A percentile compares a stretch with the other conserved stretches of the same genome.
phyloP scores from a whole-genome alignment of 2,888 invertebrate species.

The Idaea straminata region DNA sequence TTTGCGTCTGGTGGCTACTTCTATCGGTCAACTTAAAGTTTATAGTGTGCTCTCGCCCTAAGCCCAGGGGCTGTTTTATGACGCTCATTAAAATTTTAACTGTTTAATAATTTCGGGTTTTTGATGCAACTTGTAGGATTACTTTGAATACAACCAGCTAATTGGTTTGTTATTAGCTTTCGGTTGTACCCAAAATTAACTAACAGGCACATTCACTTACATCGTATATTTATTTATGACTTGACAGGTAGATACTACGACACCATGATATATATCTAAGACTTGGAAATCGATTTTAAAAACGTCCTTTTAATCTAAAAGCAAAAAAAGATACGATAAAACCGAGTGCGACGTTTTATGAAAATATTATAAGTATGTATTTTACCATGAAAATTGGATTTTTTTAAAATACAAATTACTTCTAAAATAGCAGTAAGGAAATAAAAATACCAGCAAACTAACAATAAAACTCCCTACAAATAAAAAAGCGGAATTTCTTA shows the following conservation, averaged over 20 bases:
- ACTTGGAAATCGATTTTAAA: too few species aligned
- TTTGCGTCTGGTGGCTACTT: too few species aligned
- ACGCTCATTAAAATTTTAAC: slow-evolving; percentile 42
- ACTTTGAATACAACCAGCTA: slow-evolving; percentile 9
- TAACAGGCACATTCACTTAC: too few species aligned
- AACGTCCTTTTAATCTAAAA: too few species aligned
- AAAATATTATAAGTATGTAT: too few species aligned
- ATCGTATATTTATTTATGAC: too few species aligned
- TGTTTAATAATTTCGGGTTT: slow-evolving; percentile 28
- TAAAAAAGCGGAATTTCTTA: background rate
- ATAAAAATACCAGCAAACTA: background rate
- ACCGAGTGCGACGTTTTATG: too few species aligned
- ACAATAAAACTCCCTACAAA: background rate
- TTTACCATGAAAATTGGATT: too few species aligned
- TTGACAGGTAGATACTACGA: too few species aligned
- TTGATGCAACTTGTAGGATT: slow-evolving; percentile 26
- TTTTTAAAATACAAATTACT: too few species aligned
- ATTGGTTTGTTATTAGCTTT: slow-evolving; percentile 14
- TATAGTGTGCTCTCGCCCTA: background rate
- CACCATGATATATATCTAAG: too few species aligned
- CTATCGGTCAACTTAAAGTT: background rate
- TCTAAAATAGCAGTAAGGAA: background rate
- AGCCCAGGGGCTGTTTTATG: slow-evolving; percentile 34
- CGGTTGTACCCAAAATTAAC: background rate
- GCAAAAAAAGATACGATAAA: too few species aligned